Evolutionary conservation across 2,797 vertebrate genomes (phyloP).

Genomic region (Helostoma temminkii): DNA sequence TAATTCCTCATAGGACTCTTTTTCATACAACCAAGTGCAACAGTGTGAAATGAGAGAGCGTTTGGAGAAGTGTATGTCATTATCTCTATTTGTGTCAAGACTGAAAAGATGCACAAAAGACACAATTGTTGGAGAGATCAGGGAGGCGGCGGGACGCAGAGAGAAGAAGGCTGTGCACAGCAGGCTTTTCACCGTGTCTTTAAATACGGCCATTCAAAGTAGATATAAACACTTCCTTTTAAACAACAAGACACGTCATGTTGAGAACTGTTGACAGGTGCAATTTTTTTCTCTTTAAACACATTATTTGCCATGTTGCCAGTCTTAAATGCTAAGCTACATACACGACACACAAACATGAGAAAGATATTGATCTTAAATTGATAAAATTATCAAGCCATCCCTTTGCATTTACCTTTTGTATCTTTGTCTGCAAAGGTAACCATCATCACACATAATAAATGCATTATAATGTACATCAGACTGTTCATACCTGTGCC

Average conservation of each 20-base stretch:
- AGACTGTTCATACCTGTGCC: neutral
- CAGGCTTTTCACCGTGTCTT: neutral
- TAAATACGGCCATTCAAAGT: neutral
- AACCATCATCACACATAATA: too few relatives aligned
- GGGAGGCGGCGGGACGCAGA: neutral
- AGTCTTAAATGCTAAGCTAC: neutral
- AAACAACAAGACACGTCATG: slow-evolving; percentile 6
- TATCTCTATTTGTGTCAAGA: neutral
- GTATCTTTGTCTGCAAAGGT: too few relatives aligned
- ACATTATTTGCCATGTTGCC: neutral
- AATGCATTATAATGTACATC: neutral
- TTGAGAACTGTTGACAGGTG: neutral
- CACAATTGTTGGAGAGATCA: neutral
- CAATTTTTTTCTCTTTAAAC: neutral
- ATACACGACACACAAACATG: neutral
- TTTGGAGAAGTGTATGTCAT: neutral
- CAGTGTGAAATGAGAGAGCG: neutral
- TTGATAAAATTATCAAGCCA: neutral
- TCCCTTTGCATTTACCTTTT: neutral
- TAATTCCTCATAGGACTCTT: neutral
- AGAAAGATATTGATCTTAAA: neutral
- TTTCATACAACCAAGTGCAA: neutral
- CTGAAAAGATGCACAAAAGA: neutral
- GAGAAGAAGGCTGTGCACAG: neutral
- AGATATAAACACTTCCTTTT: neutral